Evolutionary conservation across 2,888 invertebrate genomes (phyloP), one percentile per base, ranked within the genome.

Genomic region (Cheilosia soror): DNA sequence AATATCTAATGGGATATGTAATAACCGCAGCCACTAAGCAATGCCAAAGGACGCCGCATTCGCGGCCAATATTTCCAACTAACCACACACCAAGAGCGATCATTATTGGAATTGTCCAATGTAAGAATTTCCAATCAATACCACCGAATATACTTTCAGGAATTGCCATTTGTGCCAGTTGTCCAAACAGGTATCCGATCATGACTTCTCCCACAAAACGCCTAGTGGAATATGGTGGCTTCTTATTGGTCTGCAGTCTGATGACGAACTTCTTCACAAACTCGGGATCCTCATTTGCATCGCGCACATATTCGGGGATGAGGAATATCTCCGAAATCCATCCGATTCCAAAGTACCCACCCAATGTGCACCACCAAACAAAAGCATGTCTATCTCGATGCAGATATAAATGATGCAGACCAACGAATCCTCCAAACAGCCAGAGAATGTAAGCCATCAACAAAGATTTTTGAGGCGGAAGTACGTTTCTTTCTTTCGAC

Each of bases 361-460:
- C 98, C 20, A 97, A 92, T 0, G 97, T 97, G 79, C 95, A 95
- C 95, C 97, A 96, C 95, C 97, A 97, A 0, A 98, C 93, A 90
- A 98, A 96, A 0, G 97, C 98, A 89, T 99, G 99, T 27, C 95
- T 94, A 92, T 98, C 97, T 75, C 98, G 94, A 69, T 95, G 94
- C 87, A 99, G 93, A 92, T 99, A 99, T 89, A 98, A 95, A 90
- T 98, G 97, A 92, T 99, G 99, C 5, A 96, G 92, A 0, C 98
- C 98, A 88, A 97, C 95, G 88, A 96, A 92, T 4, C 99, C 99
- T 20, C 97, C 97, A 88, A 97, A 94, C 0, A 98, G 89, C 98
- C 98, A 99, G 49, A 96, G 93, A 1, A 98, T 80, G 90, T 98
- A 99, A 0, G 98, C 95, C 89, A 94, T 90, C 63, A 95, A 90